Percentiles rank a stretch among this genome's conserved stretches.
phyloP scores from a whole-genome alignment of 2,113 vertebrate genomes.

The Mormoops blainvillei region DNA sequence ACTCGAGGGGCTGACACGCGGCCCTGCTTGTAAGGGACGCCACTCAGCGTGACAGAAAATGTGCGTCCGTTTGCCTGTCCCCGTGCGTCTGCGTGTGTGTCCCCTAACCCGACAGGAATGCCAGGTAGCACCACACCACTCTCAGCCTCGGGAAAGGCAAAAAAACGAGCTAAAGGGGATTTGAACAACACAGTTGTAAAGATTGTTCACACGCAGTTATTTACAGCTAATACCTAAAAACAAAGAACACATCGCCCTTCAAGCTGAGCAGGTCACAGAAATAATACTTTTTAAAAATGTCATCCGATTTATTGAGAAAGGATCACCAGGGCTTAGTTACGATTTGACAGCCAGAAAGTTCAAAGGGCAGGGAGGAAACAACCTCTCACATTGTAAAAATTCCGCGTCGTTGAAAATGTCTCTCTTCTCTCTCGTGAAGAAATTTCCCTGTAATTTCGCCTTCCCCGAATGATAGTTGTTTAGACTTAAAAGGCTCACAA shows the following conservation, averaged over 20 bases:
- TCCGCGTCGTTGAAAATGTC: not conserved
- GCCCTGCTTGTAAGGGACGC: too few relatives aligned
- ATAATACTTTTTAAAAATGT: not conserved
- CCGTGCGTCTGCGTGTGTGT: not conserved
- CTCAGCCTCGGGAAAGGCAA: not conserved
- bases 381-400: not conserved
- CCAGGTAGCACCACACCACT: not conserved
- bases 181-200: not conserved
- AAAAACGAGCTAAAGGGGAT: not conserved
- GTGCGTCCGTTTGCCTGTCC: not conserved
- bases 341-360: not conserved
- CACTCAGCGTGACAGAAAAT: too few relatives aligned
- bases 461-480: not conserved
- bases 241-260: not conserved
- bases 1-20: too few relatives aligned
- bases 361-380: not conserved
- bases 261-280: not conserved
- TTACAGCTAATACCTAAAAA: not conserved
- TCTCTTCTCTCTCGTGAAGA: not conserved
- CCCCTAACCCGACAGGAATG: not conserved
- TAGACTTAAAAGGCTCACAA: not conserved
- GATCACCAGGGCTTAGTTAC: not conserved
- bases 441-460: not conserved
- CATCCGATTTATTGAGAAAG: not conserved
- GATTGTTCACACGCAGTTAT: not conserved